Base-by-base conservation (phyloP, 2,797 vertebrate species). In the Cynopterus sphinx region DNA sequence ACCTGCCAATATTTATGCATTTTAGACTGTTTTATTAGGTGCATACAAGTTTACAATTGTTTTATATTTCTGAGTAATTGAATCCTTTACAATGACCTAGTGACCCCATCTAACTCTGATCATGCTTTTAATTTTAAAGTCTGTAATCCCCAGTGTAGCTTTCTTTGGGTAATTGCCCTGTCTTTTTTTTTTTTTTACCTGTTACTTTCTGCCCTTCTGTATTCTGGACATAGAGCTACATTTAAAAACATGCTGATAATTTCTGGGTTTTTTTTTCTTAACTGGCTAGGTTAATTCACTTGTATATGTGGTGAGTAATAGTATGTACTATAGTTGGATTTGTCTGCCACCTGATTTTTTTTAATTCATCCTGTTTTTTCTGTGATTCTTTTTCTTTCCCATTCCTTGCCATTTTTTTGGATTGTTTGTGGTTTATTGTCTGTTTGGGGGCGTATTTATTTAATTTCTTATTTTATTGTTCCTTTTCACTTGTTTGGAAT, bases 11-110 rank as follows among this genome's bases (percentile, higher is more conserved):
- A 92, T 85, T 95, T 92, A 90, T 65, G 71, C 31, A 63, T 71
- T 78, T 93, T 93, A 51, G 68, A 26, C 63, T 93, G 59, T 93
- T 96, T 95, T 95, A 91, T 87, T 96, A 93, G 81, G 67, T 78
- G 24, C 67, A 71, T 71, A 82, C n/a, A 94, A 84, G 70, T 78
- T 95, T 74, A 83, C 63, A 95, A 89, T 70, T 53, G 59, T 86
- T 96, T 95, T 70, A 71, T 75, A 55, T 85, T 77, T 87, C 85
- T 74, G 82, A 87, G 87, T 55, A 93, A 85, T 49, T 68, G 61
- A 95, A 85, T 94, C 15, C 31, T 73, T 87, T 68, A 61, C 51
- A 70, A 57, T 88, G 19, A 92, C 84, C 78, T 90, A 84, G 49
- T 93, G 65, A 68, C 49, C n/a, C 75, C 74, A 94, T 39, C 51